Percentiles rank a stretch among this genome's conserved stretches.
Evolutionary conservation across 2,113 vertebrate genomes (phyloP).

Genomic region (Pollachius pollachius): DNA sequence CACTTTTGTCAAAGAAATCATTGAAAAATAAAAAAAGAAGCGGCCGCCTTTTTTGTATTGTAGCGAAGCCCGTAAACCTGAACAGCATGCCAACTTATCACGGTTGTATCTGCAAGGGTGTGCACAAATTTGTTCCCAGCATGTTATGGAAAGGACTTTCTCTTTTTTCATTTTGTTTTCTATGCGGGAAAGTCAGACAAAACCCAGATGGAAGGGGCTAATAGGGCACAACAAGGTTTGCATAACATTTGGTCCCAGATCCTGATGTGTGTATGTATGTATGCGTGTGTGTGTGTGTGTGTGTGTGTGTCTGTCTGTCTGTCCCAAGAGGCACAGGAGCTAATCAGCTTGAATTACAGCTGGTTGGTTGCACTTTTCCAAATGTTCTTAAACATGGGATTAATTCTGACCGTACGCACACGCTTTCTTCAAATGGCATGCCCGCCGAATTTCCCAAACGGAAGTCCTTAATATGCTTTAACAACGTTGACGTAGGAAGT

Average conservation of each 20-base stretch:
- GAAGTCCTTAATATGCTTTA: no score
- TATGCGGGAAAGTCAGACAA: conserved; percentile 49
- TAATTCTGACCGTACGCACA: conserved; percentile 39
- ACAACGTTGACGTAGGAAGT: background rate
- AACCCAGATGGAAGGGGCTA: conserved; percentile 47
- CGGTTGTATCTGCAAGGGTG: conserved; percentile 46
- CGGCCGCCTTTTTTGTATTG: background rate
- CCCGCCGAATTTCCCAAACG: no score
- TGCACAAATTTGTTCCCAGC: conserved; percentile 51
- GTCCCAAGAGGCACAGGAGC: background rate
- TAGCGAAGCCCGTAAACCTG: background rate
- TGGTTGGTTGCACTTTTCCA: conserved; percentile 9
- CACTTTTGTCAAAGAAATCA: no score
- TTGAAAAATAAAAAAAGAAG: no score
- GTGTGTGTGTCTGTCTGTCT: background rate
- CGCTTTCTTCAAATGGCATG: background rate
- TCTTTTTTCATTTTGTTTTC: conserved; percentile 45
- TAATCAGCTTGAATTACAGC: conserved; percentile 10
- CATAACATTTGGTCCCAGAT: conserved; percentile 45
- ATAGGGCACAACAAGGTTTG: conserved; percentile 57
- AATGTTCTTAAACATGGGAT: conserved; percentile 36
- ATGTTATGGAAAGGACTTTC: conserved; percentile 57
- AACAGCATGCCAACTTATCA: conserved; percentile 30
- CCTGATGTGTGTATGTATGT: conserved; percentile 32
- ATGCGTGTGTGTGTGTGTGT: conserved; percentile 1